These are phyloP conservation scores for Chauna torquata DNA, from an alignment of 2,113 vertebrate genomes.

Conservation along the genomic window DNA sequence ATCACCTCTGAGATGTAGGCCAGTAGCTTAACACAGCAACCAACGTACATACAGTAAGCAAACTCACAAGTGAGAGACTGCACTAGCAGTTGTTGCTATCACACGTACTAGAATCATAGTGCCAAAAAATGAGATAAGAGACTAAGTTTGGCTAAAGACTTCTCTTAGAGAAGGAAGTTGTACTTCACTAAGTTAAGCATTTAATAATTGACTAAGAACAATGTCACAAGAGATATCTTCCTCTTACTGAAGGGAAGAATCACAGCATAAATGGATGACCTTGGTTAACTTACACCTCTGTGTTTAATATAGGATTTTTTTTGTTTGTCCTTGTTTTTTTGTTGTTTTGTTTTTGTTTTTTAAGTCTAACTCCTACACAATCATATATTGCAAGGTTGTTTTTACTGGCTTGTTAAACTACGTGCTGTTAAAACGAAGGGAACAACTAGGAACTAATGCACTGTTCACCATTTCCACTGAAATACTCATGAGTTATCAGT, in stretches of 20 bases:
- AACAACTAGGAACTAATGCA: not conserved
- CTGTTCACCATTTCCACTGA: not conserved
- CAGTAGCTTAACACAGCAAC: not conserved
- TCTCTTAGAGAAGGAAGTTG: not conserved
- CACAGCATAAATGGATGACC: not conserved
- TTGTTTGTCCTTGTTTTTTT: too few relatives aligned
- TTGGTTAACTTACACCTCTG: not conserved
- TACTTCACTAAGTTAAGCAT: not conserved
- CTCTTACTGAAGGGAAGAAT: not conserved
- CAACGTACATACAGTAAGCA: not conserved
- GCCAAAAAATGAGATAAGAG: not conserved
- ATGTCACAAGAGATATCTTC: not conserved
- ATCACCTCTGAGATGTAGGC: not conserved
- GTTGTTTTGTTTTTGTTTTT: too few relatives aligned
- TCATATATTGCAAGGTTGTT: not conserved
- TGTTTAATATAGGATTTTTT: too few relatives aligned
- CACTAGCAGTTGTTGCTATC: not conserved
- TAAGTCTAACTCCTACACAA: not conserved
- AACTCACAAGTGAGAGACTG: not conserved
- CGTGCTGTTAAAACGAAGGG: not conserved
- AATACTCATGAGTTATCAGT: not conserved
- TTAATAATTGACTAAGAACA: not conserved
- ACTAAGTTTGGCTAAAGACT: not conserved
- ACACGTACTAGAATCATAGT: not conserved
- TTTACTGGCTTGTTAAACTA: not conserved